Evolutionary conservation across 1,140 invertebrate species (phyloP).

Genomic region (Drosophila jambulina): DNA sequence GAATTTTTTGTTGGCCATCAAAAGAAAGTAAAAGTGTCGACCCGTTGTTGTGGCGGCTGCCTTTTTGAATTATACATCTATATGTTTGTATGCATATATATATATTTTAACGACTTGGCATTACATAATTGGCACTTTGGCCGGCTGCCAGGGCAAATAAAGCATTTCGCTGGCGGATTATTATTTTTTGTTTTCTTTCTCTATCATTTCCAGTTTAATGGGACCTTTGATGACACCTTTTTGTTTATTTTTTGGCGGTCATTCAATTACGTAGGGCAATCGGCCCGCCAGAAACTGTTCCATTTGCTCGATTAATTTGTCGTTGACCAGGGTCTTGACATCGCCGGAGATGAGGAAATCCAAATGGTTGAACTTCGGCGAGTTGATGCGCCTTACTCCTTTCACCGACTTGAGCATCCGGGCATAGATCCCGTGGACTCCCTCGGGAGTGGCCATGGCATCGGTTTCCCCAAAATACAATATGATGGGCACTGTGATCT

Average conservation of each 20-base stretch:
- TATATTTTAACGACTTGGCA: slow-evolving; percentile 46
- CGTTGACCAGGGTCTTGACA: slow-evolving; percentile 87
- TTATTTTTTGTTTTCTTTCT: slow-evolving; percentile 6
- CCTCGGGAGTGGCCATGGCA: slow-evolving; percentile 87
- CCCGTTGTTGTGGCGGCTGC: slow-evolving; percentile 42
- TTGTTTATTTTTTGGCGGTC: slow-evolving; percentile 38
- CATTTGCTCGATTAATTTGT: slow-evolving; percentile 84
- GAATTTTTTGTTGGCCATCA: slow-evolving; percentile 52
- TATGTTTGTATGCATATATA: slow-evolving; percentile 9
- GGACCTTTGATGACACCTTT: slow-evolving; percentile 52
- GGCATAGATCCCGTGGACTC: slow-evolving; percentile 87
- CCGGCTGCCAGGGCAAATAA: slow-evolving; percentile 65
- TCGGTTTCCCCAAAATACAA: slow-evolving; percentile 91
- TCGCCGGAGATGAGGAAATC: slow-evolving; percentile 88
- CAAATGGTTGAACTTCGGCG: slow-evolving; percentile 86
- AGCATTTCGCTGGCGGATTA: slow-evolving; percentile 54
- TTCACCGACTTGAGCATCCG: slow-evolving; percentile 77
- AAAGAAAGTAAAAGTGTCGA: slow-evolving; percentile 63
- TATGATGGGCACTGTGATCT: slow-evolving; percentile 88
- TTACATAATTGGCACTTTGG: slow-evolving; percentile 75
- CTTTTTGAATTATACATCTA: slow-evolving; percentile 40
- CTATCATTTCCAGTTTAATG: slow-evolving; percentile 50
- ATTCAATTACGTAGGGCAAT: slow-evolving; percentile 83
- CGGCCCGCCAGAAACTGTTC: slow-evolving; percentile 71
- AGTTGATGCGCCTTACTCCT: slow-evolving; percentile 85